Evolutionary conservation across 2,113 vertebrate genomes (phyloP), one percentile per base, ranked within the genome.

Genomic region (Paedocypris sp.): DNA sequence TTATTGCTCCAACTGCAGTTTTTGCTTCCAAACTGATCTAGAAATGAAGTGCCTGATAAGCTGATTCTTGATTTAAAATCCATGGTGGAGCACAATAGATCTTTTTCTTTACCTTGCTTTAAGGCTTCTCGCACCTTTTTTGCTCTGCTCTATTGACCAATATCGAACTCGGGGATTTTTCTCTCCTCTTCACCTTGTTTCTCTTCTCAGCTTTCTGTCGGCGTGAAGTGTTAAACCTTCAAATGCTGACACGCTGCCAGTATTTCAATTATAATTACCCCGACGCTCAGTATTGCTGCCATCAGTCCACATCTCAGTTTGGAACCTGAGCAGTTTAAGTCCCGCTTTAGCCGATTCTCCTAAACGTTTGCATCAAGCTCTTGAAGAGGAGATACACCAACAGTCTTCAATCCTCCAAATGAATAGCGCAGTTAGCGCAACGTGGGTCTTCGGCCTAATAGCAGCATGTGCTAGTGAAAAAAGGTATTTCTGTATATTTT

Each of bases 301-400:
- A 8, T 28, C 16, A 16, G 5, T 5, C 12, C 18, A 5, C 6
- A 1, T 16, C 38, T 18, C 38, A n/a, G 20, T 43, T 43, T 16
- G 7, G 32, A 32, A 31, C 16, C 25, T 19, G 33, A 54, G 35
- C 19, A 13, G 33, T 54, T 38, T 38, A 25, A 38, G 32, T 38
- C 50, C 23, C 19, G 36, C 51, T 25, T 12, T 38, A 15, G 31
- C 1, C n/a, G 38, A 38, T 53, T 25, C 51, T 53, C 33, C 26
- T 54, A 28, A 54, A 54, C 2, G 15, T 8, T n/a, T 15, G 2
- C 4, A 5, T n/a, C 35, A 6, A 50, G 33, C 46, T 13, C 16
- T 33, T n/a, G 46, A 25, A 35, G 12, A 42, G 16, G 50, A 26
- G 46, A 63, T 49, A 41, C 57, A 67, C 60, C 49, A 48, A 67